These are phyloP conservation scores for Ctenopoma kingsleyae DNA, from an alignment of 2,797 vertebrate genomes.

Conservation along the genomic window DNA sequence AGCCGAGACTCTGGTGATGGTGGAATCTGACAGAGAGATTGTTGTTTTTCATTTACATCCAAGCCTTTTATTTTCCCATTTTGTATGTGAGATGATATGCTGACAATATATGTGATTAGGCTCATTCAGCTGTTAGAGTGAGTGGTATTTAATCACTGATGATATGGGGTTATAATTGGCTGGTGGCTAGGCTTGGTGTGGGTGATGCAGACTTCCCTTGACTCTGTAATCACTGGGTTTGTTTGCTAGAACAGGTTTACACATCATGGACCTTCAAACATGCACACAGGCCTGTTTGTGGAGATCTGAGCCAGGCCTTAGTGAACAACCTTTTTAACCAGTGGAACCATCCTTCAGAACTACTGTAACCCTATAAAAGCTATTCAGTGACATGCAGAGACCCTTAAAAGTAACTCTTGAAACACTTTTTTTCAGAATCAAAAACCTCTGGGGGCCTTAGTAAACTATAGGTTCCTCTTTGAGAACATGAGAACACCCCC, in stretches of 20 bases:
- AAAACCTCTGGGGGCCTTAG: not conserved
- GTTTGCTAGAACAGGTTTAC: slow-evolving; percentile 54
- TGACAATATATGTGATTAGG: slow-evolving; percentile 72
- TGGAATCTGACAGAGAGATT: slow-evolving; percentile 58
- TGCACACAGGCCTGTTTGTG: slow-evolving; percentile 20
- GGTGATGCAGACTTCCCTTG: slow-evolving; percentile 37
- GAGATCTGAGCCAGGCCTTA: slow-evolving; percentile 23
- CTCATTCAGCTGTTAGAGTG: slow-evolving; percentile 52
- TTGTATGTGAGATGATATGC: slow-evolving; percentile 54
- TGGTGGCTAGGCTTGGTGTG: slow-evolving; percentile 27
- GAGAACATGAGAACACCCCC: not conserved
- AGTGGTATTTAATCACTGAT: slow-evolving; percentile 56
- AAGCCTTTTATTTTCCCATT: slow-evolving; percentile 49
- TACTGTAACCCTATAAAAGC: slow-evolving; percentile 1
- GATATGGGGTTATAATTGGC: slow-evolving; percentile 48
- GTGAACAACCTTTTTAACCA: not conserved
- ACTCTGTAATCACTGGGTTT: slow-evolving; percentile 60
- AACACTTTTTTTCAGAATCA: not conserved
- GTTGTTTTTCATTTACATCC: slow-evolving; percentile 63
- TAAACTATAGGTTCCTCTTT: not conserved
- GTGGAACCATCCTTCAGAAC: not conserved
- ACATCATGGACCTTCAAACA: slow-evolving; percentile 26
- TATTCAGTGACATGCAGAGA: not conserved
- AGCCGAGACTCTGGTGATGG: slow-evolving; percentile 47
- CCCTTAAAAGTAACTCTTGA: not conserved